phyloP scores from a whole-genome alignment of 2,113 vertebrate species.

The Perca flavescens region DNA sequence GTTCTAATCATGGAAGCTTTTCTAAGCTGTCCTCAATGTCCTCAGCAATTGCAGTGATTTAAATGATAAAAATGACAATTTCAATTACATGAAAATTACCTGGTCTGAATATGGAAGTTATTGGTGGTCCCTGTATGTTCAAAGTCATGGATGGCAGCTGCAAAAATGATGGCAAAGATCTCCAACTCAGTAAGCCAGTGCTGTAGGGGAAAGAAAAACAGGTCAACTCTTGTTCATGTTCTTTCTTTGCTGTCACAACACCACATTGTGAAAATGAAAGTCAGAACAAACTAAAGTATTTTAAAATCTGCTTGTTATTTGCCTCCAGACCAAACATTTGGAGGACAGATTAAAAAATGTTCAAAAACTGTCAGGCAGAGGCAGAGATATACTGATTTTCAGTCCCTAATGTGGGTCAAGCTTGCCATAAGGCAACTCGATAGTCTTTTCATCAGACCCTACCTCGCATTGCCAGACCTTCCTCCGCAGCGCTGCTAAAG shows the following conservation, averaged over 20 bases:
- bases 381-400: no score
- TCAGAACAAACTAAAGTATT: background rate
- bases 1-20: background rate
- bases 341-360: no score
- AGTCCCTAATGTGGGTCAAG: no score
- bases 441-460: no score
- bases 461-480: no score
- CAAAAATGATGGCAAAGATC: constrained; percentile 96
- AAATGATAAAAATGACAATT: background rate
- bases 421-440: no score
- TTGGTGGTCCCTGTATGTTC: constrained; percentile 98
- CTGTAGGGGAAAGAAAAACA: constrained; percentile 72
- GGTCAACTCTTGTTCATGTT: no score
- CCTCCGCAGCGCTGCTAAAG: rapidly evolving
- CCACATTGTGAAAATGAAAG: background rate
- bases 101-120: constrained; percentile 98
- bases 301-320: no score
- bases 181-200: constrained; percentile 97
- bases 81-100: constrained; percentile 57
- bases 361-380: no score
- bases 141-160: constrained; percentile 95
- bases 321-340: no score
- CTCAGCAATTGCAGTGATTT: background rate
- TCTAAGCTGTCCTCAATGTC: background rate
- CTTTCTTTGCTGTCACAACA: background rate